These are phyloP conservation scores for Diaphora mendica DNA, from an alignment of 2,888 invertebrate species.

Conservation along the genomic window DNA sequence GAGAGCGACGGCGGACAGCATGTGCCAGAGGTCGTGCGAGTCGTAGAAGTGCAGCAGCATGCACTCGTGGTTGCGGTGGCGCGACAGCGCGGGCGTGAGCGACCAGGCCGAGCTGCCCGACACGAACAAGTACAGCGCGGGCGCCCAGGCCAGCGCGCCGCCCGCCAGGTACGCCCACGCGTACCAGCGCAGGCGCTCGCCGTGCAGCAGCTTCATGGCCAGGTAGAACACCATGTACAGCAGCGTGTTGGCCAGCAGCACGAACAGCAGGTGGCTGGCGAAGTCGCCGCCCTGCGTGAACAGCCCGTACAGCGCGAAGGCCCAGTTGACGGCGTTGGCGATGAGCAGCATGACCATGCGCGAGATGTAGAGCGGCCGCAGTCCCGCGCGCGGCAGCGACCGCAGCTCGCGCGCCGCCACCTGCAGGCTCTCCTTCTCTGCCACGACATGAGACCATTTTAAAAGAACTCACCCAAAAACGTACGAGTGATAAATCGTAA, in stretches of 20 bases:
- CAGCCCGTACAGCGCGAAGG: conserved; percentile 89
- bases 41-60: conserved; percentile 90
- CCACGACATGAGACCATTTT: neutral
- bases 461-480: no score
- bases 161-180: conserved; percentile 88
- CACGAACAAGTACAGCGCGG: conserved; percentile 86
- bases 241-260: conserved; percentile 94
- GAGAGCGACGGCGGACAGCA: conserved; percentile 93
- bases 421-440: conserved; percentile 69
- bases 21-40: conserved; percentile 95
- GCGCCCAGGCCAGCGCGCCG: conserved; percentile 77
- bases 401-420: conserved; percentile 69
- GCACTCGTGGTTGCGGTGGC: conserved; percentile 82
- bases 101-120: conserved; percentile 69
- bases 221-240: conserved; percentile 94
- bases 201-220: conserved; percentile 92
- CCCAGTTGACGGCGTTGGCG: conserved; percentile 90
- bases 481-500: no score
- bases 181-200: conserved; percentile 88
- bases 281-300: conserved; percentile 89
- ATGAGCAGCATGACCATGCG: conserved; percentile 87
- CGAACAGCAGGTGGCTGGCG: conserved; percentile 91
- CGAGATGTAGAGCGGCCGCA: conserved; percentile 78
- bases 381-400: conserved; percentile 45
- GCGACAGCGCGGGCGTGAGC: conserved; percentile 90